A percentile compares a stretch with the other conserved stretches of the same genome.
phyloP scores from a whole-genome alignment of 1,140 invertebrate species.

The Lepidurus couesii region DNA sequence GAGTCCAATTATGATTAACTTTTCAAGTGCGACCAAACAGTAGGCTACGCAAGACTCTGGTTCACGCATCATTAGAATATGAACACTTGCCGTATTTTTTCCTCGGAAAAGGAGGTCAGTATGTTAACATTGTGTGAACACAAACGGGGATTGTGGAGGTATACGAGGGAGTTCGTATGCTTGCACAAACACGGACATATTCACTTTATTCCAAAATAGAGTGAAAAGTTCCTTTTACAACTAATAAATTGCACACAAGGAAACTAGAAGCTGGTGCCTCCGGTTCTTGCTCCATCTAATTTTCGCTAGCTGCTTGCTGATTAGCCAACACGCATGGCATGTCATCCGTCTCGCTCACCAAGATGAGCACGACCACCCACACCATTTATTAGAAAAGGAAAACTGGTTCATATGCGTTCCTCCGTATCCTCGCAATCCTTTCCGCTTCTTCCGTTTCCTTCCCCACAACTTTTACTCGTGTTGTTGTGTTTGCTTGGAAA shows the following conservation, averaged over 20 bases:
- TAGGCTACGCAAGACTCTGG: neutral
- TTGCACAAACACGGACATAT: too few relatives aligned
- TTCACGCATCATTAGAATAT: too few relatives aligned
- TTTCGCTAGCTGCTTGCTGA: constrained; percentile 4
- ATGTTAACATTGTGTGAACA: neutral
- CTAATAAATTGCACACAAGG: neutral
- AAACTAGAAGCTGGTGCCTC: neutral
- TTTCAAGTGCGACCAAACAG: neutral
- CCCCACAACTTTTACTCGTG: neutral
- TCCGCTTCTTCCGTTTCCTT: neutral
- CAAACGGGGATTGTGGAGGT: neutral
- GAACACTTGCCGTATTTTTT: neutral
- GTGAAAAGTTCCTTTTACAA: too few relatives aligned
- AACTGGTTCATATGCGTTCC: neutral
- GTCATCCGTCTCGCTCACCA: neutral
- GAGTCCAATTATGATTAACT: neutral
- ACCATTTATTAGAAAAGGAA: neutral
- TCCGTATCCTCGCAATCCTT: neutral
- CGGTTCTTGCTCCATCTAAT: constrained; percentile 1
- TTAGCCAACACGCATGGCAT: constrained; percentile 4
- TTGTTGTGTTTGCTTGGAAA: neutral
- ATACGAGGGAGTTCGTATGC: too few relatives aligned
- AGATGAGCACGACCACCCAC: constrained; percentile 16
- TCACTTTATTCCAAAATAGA: too few relatives aligned
- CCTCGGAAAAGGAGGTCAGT: neutral